Evolutionary conservation across 2,113 vertebrate species (phyloP), one percentile per base, ranked within the genome.

Genomic region (Pomatorhinus ruficollis): DNA sequence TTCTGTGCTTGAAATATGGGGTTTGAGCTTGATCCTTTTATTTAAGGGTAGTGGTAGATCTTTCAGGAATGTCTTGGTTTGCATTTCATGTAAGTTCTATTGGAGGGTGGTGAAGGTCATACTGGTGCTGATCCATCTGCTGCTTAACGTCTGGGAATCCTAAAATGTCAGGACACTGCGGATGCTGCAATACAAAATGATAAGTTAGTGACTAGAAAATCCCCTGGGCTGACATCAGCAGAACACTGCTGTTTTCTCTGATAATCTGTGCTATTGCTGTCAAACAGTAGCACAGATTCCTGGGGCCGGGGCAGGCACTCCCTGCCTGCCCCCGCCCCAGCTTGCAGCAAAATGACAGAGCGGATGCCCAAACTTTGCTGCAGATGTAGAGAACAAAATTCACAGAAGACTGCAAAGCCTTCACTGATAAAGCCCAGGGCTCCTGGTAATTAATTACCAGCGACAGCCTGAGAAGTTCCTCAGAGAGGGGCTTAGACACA

Each of bases 171-270:
- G 95, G 83, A 97, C 80, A 18, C 30, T 97, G 81, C 96, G 78
- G 74, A 98, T 97, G 52, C 97, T 98, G 94, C 78, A 97, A 92
- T 35, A 72, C 5, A 80, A 96, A 94, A 91, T 10, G 37, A 52
- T 18, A 54, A 12, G 27, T 96, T 81, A 95, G 75, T 74, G 35
- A 65, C 20, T 60, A 83, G 53, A 39, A 71, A 83, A 79, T 40
- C 33, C 45, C 18, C 40, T 8, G 5, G 40, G 39, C 19, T 68
- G 52, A 45, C 20, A 52, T 39, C 37, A 90, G n/a, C 25, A 42
- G 53, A 83, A 27, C 13, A 20, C 27, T 70, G 44, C 37, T 89
- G 31, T 45, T 44, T 45, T 31, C 57, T 56, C 77, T 71, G 57
- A 50, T 77, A 83, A 59, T 70, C n/a, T 30, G 63, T 42, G 72